Base-by-base conservation (phyloP, 2,797 vertebrate genomes). In the Lutjanus campechanus region DNA sequence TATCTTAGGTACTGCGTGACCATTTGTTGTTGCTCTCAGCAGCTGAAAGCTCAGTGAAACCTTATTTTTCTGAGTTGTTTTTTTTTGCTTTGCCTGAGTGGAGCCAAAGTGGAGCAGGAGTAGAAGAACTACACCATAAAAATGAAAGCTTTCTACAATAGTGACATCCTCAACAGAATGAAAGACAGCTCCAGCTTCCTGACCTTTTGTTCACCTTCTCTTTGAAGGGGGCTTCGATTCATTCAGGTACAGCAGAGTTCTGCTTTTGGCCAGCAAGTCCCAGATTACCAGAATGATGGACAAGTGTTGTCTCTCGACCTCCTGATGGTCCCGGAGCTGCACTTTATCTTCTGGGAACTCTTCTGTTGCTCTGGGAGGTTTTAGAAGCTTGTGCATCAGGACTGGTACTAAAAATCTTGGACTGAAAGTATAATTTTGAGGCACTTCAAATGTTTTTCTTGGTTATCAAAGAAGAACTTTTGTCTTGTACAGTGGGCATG, bases 251-350 rank as follows among this genome's bases (percentile, higher is more conserved):
- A 49, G 73, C 58, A 25, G 61, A 61, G 58, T 47, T 62, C 36
- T 62, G 29, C 49, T 62, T 71, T 46, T n/a, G 7, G 61, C 10
- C 50, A 47, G 36, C 25, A 11, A 3, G 55, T 60, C 13, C 0
- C 40, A 53, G 55, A 79, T 70, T 15, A 63, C 20, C 64, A 29
- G 11, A 43, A 59, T 61, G 79, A 86, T 76, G 54, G 66, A 17
- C 62, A 44, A 50, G 56, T 64, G 81, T 50, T 65, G 41, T 71
- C 69, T 62, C 13, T 78, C 1, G 1, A 51, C 59, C 46, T 78
- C 50, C 46, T 63, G n/a, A 25, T 47, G 54, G 12, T 69, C 74
- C 74, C 10, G 2, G 12, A 58, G 46, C 66, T 55, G 53, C 66
- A 36, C 44, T 61, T 80, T 49, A 25, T 74, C 50, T 40, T 25